A percentile compares a stretch with the other conserved stretches of the same genome.
These are phyloP conservation scores for Dipodomys ordii DNA, from an alignment of 2,113 vertebrate species.

Conservation along the genomic window DNA sequence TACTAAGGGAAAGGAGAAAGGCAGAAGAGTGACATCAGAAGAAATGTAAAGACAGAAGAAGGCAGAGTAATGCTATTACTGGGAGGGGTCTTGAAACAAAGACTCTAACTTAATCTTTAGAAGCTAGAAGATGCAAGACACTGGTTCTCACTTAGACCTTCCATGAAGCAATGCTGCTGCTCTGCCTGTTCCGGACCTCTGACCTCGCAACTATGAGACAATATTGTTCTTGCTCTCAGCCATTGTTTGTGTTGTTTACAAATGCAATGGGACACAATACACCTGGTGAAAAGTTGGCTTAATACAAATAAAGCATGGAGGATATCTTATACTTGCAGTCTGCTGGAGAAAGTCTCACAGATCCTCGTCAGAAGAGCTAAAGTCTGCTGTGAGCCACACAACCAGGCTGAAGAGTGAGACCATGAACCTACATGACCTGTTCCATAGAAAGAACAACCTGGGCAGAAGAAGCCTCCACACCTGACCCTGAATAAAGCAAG, in stretches of 20 bases:
- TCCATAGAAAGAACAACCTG: not conserved
- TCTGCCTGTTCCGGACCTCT: not conserved
- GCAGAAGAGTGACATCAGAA: too few species aligned
- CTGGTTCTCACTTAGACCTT: not conserved
- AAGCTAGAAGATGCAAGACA: not conserved
- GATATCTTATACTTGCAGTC: not conserved
- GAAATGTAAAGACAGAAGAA: not conserved
- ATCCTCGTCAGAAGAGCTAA: not conserved
- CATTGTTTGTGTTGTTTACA: not conserved
- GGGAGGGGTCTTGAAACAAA: not conserved
- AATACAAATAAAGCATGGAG: not conserved
- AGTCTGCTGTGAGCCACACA: not conserved
- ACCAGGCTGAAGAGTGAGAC: not conserved
- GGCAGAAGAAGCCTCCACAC: not conserved
- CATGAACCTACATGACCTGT: not conserved
- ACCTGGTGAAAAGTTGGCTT: not conserved
- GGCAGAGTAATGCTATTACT: not conserved
- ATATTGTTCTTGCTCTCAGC: not conserved
- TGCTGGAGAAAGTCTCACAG: not conserved
- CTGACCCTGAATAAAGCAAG: not conserved
- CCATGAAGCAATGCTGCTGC: not conserved
- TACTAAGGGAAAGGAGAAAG: not conserved
- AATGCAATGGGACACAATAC: not conserved
- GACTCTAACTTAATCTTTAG: not conserved
- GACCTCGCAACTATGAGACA: not conserved